A percentile compares a stretch with the other conserved stretches of the same genome.
These are phyloP conservation scores for Pseudococcus longispinus DNA, from an alignment of 2,888 invertebrate genomes.

Conservation along the genomic window DNA sequence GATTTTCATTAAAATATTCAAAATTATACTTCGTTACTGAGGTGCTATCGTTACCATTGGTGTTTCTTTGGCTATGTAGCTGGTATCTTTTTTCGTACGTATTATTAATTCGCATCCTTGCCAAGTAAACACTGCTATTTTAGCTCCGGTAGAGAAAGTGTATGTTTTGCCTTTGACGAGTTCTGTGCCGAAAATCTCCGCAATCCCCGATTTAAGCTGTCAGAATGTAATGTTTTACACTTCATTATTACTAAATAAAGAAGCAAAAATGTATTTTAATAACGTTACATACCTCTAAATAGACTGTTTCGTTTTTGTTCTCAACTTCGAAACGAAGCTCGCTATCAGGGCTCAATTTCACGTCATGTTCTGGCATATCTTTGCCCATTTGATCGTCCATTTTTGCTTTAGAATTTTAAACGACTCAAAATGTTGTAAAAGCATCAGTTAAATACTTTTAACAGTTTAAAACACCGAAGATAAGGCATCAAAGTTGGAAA, in stretches of 20 bases:
- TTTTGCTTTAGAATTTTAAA: background rate
- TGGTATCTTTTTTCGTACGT: slow-evolving; percentile 84
- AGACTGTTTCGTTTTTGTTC: slow-evolving; percentile 81
- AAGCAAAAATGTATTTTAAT: background rate
- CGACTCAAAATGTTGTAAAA: background rate
- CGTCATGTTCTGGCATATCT: slow-evolving; percentile 55
- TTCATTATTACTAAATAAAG: background rate
- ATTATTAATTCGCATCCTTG: slow-evolving; percentile 87
- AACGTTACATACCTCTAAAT: slow-evolving; percentile 70
- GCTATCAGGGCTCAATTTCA: slow-evolving; percentile 83
- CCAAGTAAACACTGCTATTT: slow-evolving; percentile 95
- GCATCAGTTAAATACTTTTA: background rate
- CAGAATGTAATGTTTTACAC: slow-evolving; percentile 53
- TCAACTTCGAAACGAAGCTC: slow-evolving; percentile 96
- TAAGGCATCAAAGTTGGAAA: too few species aligned
- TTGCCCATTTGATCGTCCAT: slow-evolving; percentile 50
- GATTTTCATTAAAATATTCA: background rate
- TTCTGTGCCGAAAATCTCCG: slow-evolving; percentile 97
- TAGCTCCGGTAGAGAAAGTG: slow-evolving; percentile 86
- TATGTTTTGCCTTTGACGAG: slow-evolving; percentile 91
- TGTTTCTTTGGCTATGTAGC: slow-evolving; percentile 94
- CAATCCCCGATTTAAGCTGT: slow-evolving; percentile 85
- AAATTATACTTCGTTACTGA: background rate
- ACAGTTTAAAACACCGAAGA: background rate
- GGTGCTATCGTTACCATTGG: slow-evolving; percentile 77